Percentiles rank a stretch among this genome's conserved stretches.
Evolutionary conservation across 2,888 invertebrate species (phyloP).

Genomic region (Synergus japonicus): DNA sequence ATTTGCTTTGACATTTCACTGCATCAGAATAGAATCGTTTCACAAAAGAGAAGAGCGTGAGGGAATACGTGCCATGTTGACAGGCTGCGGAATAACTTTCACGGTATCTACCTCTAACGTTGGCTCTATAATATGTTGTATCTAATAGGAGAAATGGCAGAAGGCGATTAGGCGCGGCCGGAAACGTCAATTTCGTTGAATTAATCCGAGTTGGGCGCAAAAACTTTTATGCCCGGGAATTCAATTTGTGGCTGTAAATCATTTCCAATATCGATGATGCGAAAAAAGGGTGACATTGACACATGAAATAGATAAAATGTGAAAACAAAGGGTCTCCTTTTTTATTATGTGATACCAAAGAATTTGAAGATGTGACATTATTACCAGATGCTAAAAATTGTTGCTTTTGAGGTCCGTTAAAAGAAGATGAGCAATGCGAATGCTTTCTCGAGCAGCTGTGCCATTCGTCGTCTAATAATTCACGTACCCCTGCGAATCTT

Average conservation of each 20-base stretch:
- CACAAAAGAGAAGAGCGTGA: conserved; percentile 8
- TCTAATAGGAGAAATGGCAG: conserved; percentile 51
- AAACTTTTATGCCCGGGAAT: conserved; percentile 17
- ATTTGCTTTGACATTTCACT: conserved; percentile 25
- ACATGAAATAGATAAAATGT: not conserved
- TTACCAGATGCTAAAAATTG: not conserved
- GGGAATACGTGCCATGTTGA: conserved; percentile 25
- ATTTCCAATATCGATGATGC: not conserved
- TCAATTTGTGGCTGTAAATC: conserved; percentile 35
- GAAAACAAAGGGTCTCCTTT: not conserved
- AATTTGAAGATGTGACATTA: not conserved
- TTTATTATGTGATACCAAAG: not conserved
- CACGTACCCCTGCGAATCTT: conserved; percentile 11
- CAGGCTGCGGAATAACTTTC: conserved; percentile 62
- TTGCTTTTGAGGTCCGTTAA: not conserved
- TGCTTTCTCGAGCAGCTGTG: conserved; percentile 11
- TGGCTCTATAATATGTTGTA: not conserved
- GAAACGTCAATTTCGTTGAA: conserved; percentile 70
- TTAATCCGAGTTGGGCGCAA: conserved; percentile 55
- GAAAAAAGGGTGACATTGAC: not conserved
- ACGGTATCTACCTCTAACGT: conserved; percentile 44
- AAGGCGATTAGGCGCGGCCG: conserved; percentile 69
- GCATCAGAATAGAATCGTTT: conserved; percentile 34
- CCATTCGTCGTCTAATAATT: conserved; percentile 32
- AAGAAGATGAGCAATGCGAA: conserved; percentile 18